Percentiles rank a stretch among this genome's conserved stretches.
Conservation (phyloP, 2,797 vertebrate species). For the Strix occidentalis region DNA sequence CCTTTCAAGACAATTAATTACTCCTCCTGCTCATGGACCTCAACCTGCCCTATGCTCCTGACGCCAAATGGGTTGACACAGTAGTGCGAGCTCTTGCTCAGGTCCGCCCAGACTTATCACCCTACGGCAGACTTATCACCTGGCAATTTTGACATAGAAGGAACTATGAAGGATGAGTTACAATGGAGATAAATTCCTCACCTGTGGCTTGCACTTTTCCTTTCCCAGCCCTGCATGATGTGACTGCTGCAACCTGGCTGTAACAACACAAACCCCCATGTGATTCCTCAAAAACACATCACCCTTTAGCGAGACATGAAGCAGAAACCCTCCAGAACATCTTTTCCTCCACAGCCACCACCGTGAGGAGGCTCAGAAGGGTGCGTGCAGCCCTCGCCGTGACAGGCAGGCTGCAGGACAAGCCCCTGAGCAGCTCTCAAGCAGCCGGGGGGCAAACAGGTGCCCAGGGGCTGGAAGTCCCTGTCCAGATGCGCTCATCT, state of each 20-base stretch:
- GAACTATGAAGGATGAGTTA: not conserved
- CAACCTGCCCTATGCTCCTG: not conserved
- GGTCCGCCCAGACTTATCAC: not conserved
- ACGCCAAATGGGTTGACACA: not conserved
- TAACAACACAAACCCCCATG: accelerated
- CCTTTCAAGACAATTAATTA: not conserved
- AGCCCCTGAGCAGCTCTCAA: not conserved
- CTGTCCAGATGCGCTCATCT: not conserved
- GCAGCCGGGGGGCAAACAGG: accelerated
- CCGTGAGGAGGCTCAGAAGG: not conserved
- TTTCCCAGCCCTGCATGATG: not conserved
- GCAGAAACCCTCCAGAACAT: not conserved
- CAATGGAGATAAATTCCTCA: not conserved
- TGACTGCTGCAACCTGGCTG: not conserved
- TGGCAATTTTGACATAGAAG: not conserved
- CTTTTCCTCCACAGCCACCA: not conserved
- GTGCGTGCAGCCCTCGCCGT: not conserved
- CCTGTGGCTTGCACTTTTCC: not conserved
- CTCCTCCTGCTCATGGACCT: not conserved
- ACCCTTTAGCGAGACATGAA: not conserved
- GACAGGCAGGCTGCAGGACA: not conserved
- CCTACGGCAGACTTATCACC: not conserved
- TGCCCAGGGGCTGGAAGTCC: not conserved
- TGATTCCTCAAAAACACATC: not conserved
- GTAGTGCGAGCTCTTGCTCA: not conserved